Evolutionary conservation across 2,888 invertebrate species (phyloP).

Genomic region (Acleris laterana): DNA sequence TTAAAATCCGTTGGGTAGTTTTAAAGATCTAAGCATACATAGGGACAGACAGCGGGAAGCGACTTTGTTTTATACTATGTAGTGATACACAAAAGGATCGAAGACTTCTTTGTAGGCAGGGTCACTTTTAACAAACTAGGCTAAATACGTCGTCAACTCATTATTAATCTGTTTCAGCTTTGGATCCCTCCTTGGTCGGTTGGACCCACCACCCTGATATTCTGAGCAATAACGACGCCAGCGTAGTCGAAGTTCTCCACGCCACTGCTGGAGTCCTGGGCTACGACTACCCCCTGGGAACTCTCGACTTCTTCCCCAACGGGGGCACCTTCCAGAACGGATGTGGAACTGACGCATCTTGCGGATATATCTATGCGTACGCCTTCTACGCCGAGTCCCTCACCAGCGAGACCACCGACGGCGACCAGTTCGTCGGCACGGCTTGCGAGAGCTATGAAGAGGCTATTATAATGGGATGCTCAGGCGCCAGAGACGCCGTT

Average conservation of each 20-base stretch:
- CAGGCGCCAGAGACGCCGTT: constrained; percentile 52
- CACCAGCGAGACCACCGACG: constrained; percentile 45
- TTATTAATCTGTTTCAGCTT: constrained; percentile 52
- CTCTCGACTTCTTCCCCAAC: constrained; percentile 74
- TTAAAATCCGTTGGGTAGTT: too few relatives aligned
- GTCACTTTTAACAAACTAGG: too few relatives aligned
- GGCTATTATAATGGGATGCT: constrained; percentile 55
- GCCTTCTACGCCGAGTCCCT: constrained; percentile 72
- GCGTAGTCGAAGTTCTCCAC: constrained; percentile 71
- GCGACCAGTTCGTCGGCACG: constrained; percentile 62
- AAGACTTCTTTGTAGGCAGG: too few relatives aligned
- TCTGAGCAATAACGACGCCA: constrained; percentile 59
- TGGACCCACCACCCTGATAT: constrained; percentile 71
- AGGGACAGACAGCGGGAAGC: too few relatives aligned
- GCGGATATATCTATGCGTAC: constrained; percentile 63
- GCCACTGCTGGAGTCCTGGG: constrained; percentile 64
- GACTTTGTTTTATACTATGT: too few relatives aligned
- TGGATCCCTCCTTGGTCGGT: constrained; percentile 72
- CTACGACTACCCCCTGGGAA: constrained; percentile 70
- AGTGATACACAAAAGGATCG: too few relatives aligned
- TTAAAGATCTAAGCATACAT: too few relatives aligned
- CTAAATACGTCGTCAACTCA: background rate
- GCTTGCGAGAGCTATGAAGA: constrained; percentile 59
- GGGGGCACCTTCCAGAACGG: constrained; percentile 65
- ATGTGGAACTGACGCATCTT: constrained; percentile 55